Percentiles rank a stretch among this genome's conserved stretches.
Evolutionary conservation across 2,888 invertebrate genomes (phyloP).

Genomic region (Leptinotarsa haldemani): DNA sequence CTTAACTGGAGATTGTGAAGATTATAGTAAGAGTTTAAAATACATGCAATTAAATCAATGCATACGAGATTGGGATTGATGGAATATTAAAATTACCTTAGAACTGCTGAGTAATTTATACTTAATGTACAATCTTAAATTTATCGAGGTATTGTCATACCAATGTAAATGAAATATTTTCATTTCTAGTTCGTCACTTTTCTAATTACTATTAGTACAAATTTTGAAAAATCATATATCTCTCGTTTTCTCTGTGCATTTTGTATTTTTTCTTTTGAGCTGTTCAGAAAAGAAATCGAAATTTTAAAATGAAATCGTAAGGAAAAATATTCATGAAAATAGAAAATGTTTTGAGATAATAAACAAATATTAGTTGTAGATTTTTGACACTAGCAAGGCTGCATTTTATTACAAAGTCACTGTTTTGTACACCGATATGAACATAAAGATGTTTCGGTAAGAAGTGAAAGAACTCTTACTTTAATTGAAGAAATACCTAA

Average conservation of each 20-base stretch:
- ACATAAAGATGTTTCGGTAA: too few species aligned
- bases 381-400: too few species aligned
- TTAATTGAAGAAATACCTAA: too few species aligned
- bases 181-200: conserved; percentile 30
- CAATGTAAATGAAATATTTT: conserved; percentile 35
- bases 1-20: neutral
- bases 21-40: conserved; percentile 3
- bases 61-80: neutral
- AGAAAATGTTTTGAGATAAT: too few species aligned
- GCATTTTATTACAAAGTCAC: too few species aligned
- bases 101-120: neutral
- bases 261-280: too few species aligned
- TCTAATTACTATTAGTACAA: neutral
- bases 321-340: too few species aligned
- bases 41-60: conserved; percentile 7
- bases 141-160: conserved; percentile 46
- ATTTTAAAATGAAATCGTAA: too few species aligned
- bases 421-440: too few species aligned
- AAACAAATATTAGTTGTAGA: too few species aligned
- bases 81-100: neutral
- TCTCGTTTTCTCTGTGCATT: neutral
- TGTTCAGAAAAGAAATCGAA: too few species aligned
- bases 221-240: neutral
- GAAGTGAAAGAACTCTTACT: too few species aligned
- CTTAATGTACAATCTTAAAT: conserved; percentile 32